Evolutionary conservation across 2,797 vertebrate genomes (phyloP).

Genomic region (Halcyon leucocephala): DNA sequence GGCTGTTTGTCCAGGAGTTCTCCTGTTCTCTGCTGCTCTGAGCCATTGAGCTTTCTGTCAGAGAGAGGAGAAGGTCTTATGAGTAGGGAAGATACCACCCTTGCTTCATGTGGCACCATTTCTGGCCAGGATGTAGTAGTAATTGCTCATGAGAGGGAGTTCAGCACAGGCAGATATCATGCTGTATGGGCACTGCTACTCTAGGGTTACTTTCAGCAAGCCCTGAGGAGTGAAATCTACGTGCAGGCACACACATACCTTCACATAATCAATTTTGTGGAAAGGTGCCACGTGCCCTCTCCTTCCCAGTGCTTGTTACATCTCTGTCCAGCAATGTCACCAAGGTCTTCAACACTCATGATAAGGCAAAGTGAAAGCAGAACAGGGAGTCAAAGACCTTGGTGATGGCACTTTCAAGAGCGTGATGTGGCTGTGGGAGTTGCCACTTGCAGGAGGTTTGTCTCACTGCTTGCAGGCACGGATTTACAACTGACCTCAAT

Average conservation of each 20-base stretch:
- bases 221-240: background rate
- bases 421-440: background rate
- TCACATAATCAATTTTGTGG: background rate
- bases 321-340: conserved; percentile 10
- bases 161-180: background rate
- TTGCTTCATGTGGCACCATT: background rate
- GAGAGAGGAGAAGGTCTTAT: background rate
- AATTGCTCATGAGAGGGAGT: background rate
- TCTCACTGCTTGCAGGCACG: background rate
- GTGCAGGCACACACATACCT: background rate
- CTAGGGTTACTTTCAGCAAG: background rate
- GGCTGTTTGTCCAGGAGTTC: background rate
- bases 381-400: conserved; percentile 25
- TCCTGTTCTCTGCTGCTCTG: background rate
- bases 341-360: background rate
- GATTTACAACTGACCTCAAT: background rate
- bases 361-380: conserved; percentile 4
- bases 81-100: background rate
- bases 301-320: background rate
- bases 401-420: background rate
- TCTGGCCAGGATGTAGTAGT: background rate
- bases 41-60: background rate
- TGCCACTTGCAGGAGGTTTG: background rate
- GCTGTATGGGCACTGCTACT: background rate
- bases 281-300: background rate